Evolutionary conservation across 1,140 invertebrate genomes (phyloP), one percentile per base, ranked within the genome.

Genomic region (Papilio aristodemus): DNA sequence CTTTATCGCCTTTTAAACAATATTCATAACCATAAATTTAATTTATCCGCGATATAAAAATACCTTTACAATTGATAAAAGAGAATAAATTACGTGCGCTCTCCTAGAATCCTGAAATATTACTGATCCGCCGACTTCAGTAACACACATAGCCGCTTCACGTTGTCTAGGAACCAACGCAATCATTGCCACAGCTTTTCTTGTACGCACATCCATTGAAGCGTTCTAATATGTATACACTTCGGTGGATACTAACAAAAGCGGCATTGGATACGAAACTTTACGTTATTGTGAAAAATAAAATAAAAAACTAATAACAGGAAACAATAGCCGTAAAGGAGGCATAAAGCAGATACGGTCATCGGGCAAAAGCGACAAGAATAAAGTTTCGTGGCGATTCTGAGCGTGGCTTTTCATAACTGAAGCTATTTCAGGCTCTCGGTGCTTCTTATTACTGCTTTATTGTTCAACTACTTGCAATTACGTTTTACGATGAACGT

Each of bases 91-190:
- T n/a, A 77, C 85, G 83, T 82, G 76, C 73, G 71, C 66, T 76
- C 79, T 76, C 67, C 41, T 22, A 67, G 71, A 57, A 75, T 57
- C 59, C 80, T 82, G 79, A 80, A 85, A 79, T 79, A 77, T 76
- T 80, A 87, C 85, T 87, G 84, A 85, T 77, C 73, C 74, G 71
- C 64, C 72, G 64, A 73, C 68, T 75, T 67, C 73, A 69, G 67
- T 72, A 32, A 71, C 59, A 68, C 46, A 79, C 68, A 69, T 67
- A 75, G 50, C 67, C 71, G 72, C 68, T 67, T 70, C 54, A 72
- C 71, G 43, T 70, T 70, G 32, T 46, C 41, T 39, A 59, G 50
- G 71, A 75, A 72, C 72, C 68, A 67, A 43, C 43, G 63, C 43
- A 50, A 46, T 68, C 43, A 39, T 63, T 68, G 50, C 72, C 60